These are phyloP conservation scores for Mamestra brassicae DNA, from an alignment of 2,888 invertebrate species.

Conservation along the genomic window DNA sequence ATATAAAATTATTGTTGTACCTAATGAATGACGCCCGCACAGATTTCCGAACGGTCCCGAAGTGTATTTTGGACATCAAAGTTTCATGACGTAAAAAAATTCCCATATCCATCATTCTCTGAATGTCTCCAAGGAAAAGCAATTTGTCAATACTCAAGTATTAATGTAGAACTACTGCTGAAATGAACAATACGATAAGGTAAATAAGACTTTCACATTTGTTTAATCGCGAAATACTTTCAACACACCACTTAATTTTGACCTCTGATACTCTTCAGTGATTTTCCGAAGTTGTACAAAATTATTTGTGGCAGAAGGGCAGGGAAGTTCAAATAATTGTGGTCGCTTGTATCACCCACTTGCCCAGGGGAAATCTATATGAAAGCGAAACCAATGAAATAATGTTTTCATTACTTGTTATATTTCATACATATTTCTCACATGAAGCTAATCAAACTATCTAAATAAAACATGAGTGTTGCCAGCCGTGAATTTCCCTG, in stretches of 20 bases:
- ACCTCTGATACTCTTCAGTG: constrained; percentile 4
- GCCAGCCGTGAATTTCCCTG: constrained; percentile 53
- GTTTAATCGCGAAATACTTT: constrained; percentile 35
- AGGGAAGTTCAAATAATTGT: constrained; percentile 14
- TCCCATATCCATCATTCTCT: background rate
- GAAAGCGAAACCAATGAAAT: constrained; percentile 72
- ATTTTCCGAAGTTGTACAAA: constrained; percentile 16
- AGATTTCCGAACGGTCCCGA: too few relatives aligned
- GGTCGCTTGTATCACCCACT: constrained; percentile 48
- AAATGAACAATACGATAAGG: constrained; percentile 44
- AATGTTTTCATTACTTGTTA: constrained; percentile 71
- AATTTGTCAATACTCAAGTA: constrained; percentile 30
- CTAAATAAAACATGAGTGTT: constrained; percentile 58
- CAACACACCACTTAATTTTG: constrained; percentile 18
- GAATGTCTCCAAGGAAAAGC: background rate
- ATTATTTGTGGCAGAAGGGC: constrained; percentile 26
- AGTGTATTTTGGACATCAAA: background rate
- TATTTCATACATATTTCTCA: constrained; percentile 65
- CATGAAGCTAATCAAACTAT: constrained; percentile 61
- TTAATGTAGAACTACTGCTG: constrained; percentile 8
- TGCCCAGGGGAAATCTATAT: constrained; percentile 74
- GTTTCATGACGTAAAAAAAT: background rate
- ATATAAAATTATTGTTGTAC: too few relatives aligned
- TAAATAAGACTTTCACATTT: constrained; percentile 40
- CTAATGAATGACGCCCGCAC: background rate